These are phyloP conservation scores for Andrena cerasifolii DNA, from an alignment of 1,140 invertebrate genomes.

Conservation along the genomic window DNA sequence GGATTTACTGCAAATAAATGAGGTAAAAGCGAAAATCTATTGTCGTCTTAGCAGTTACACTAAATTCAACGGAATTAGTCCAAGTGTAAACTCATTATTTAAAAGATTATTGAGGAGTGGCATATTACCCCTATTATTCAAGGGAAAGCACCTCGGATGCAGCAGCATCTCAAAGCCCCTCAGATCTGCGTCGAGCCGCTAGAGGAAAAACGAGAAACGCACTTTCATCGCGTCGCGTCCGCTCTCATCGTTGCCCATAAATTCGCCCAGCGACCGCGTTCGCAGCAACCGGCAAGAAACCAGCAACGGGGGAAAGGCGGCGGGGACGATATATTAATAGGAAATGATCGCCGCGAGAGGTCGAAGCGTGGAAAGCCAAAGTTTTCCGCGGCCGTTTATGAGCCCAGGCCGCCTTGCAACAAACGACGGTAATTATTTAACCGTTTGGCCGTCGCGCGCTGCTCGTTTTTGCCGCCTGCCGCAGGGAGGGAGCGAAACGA, in stretches of 20 bases:
- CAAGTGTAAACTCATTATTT: no score
- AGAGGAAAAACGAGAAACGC: neutral
- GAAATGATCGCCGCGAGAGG: constrained; percentile 4
- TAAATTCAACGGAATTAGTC: no score
- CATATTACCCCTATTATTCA: no score
- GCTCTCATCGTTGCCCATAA: neutral
- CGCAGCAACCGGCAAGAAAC: neutral
- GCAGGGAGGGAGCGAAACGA: neutral
- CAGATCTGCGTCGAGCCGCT: no score
- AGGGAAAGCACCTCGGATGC: no score
- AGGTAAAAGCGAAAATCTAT: no score
- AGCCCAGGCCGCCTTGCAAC: neutral
- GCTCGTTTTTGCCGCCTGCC: constrained; percentile 40
- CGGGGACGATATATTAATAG: constrained; percentile 3
- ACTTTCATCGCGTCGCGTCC: neutral
- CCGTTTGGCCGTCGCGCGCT: constrained; percentile 1
- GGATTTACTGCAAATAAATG: no score
- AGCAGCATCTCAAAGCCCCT: no score
- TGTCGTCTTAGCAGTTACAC: no score
- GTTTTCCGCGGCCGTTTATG: neutral
- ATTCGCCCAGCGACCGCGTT: neutral
- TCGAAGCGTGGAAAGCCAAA: neutral
- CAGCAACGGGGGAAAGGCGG: neutral
- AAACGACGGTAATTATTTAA: constrained; percentile 32
- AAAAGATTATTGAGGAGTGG: no score